Evolutionary conservation across 2,113 vertebrate genomes (phyloP).

Genomic region (Odobenus rosmarus): DNA sequence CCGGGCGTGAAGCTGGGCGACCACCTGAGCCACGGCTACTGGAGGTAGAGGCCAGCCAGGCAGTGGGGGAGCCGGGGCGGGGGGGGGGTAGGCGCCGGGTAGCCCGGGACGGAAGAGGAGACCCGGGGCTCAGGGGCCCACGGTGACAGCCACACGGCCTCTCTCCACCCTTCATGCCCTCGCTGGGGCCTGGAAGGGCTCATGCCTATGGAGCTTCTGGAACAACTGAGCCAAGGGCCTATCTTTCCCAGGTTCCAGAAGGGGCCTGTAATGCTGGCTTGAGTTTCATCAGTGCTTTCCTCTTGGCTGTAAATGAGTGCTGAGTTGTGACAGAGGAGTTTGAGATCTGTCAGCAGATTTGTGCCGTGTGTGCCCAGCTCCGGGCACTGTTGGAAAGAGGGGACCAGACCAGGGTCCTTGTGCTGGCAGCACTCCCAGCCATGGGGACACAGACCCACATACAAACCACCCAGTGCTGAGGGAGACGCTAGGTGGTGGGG

Average conservation of each 20-base stretch:
- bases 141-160: rapidly evolving
- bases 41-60: neutral
- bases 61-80: neutral
- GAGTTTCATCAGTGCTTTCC: neutral
- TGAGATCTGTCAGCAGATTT: neutral
- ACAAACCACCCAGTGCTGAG: rapidly evolving
- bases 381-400: rapidly evolving
- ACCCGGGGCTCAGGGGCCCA: neutral
- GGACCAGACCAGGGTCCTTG: neutral
- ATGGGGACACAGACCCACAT: rapidly evolving
- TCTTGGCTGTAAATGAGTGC: neutral
- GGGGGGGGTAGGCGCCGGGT: rapidly evolving
- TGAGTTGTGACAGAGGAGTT: neutral
- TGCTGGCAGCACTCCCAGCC: rapidly evolving
- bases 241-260: neutral
- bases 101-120: neutral
- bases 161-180: rapidly evolving
- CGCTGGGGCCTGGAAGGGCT: rapidly evolving
- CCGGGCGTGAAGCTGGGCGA: rapidly evolving
- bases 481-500: rapidly evolving
- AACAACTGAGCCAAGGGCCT: rapidly evolving
- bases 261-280: no score
- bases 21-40: rapidly evolving
- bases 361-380: neutral
- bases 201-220: rapidly evolving